Percentiles rank a stretch among this genome's conserved stretches.
Conservation (phyloP, 1,140 invertebrate genomes). For the Ptiloglossa arizonensis region DNA sequence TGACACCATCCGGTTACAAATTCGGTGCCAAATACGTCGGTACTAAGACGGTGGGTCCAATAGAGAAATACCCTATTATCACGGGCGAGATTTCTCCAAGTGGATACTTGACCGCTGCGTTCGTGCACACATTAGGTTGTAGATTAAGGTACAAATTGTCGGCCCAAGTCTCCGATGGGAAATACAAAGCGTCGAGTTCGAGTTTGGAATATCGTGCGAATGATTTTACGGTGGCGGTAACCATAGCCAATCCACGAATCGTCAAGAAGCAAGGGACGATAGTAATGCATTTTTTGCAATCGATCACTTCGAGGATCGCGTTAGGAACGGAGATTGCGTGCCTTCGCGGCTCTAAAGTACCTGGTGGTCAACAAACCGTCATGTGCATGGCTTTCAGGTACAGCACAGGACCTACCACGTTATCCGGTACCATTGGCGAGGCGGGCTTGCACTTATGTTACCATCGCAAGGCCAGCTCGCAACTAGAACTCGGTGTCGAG, state of each 20-base stretch:
- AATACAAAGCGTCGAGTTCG: conserved; percentile 83
- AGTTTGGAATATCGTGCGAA: conserved; percentile 86
- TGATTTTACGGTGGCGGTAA: conserved; percentile 85
- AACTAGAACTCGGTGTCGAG: conserved; percentile 85
- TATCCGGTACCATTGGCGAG: conserved; percentile 88
- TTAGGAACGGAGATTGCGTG: conserved; percentile 89
- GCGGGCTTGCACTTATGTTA: conserved; percentile 87
- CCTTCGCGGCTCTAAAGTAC: conserved; percentile 85
- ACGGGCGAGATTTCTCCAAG: conserved; percentile 88
- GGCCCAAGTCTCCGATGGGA: conserved; percentile 85
- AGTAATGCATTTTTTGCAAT: conserved; percentile 87
- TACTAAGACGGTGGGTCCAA: conserved; percentile 80
- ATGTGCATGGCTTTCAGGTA: conserved; percentile 87
- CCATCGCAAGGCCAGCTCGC: conserved; percentile 87
- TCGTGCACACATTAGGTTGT: conserved; percentile 87
- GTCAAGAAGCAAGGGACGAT: conserved; percentile 85
- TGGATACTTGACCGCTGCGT: conserved; percentile 89
- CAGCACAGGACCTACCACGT: conserved; percentile 83
- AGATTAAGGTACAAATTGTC: conserved; percentile 85
- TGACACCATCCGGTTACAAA: conserved; percentile 87
- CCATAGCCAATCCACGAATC: conserved; percentile 86
- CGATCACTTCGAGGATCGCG: conserved; percentile 85
- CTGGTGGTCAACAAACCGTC: conserved; percentile 85
- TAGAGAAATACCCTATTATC: conserved; percentile 88
- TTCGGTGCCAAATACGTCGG: conserved; percentile 93